Base-by-base conservation (phyloP, 1,140 invertebrate species). In the Aphaenogaster ashmeadi region DNA sequence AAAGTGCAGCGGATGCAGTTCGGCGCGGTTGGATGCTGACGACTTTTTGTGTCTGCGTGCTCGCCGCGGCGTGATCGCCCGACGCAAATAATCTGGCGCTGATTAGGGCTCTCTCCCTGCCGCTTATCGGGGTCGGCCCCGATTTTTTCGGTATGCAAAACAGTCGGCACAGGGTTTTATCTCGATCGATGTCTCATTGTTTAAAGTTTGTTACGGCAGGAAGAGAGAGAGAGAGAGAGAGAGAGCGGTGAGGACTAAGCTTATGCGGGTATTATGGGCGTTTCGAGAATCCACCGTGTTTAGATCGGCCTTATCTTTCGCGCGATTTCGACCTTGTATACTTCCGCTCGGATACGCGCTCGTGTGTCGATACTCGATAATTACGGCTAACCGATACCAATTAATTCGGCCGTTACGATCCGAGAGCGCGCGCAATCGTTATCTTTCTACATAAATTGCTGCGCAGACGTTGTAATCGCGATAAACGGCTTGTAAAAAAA, bases 1-100 rank as follows among this genome's bases (percentile, higher is more conserved):
- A 84, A 84, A 84, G 69, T 84, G 80, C 80, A 84, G 44, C 56
- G 69, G 54, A 84, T 75, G 80, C 80, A 84, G n/a, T 84, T 84
- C 27, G 75, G 66, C 8, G 50, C 21, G 38, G 38, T 15, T 69
- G 54, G 33, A 84, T 84, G 80, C 80, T 84, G 80, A 84, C 69
- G 27, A 60, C 47, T 58, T 27, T 58, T 27, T 58, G 38, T 84
- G 21, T 83, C 80, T 83, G 47, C 47, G 71, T 13, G 6, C 6
- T 33, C 18, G 18, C 36, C 66, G 27, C n/a, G 11, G 27, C 27
- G 27, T 27, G 18, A 21, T 56, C 13, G 50, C 0, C 64, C 36
- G n/a, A 11, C 54, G 52, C 47, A 62, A 84, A 75, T 60, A 84
- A 84, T 74, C 80, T n/a, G 0, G 13, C 69, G 56, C 8, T 75